Base-by-base conservation (phyloP, 64 coral and sea anemone genomes). In the Stichodactyla helianthus region DNA sequence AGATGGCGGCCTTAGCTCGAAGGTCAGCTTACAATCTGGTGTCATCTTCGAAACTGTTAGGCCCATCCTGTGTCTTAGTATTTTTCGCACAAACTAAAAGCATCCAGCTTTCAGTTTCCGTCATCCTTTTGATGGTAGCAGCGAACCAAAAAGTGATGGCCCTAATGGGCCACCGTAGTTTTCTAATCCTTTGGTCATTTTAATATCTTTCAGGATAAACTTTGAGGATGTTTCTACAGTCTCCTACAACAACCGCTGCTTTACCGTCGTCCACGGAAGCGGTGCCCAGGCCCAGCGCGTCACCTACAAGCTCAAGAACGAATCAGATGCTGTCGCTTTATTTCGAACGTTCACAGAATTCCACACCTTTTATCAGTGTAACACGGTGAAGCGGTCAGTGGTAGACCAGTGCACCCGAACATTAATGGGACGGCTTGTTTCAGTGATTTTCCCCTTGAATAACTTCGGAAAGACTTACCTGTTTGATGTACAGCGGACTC, bases 361-460 rank as follows among this genome's bases (percentile, higher is more conserved):
- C 88, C 97, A 99, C 93, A 99, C 97, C 4, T 99, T 99, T 83
- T 99, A 92, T 63, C 93, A 99, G 77, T 99, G 97, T 19, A 99
- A 92, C 78, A 95, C 90, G 0, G 97, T 99, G 55, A 99, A 99
- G 55, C 90, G 93, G 53, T 99, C 97, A 28, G 97, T 99, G 23
- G 89, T 99, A 50, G 97, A 99, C 71, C 97, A 99, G 82, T 95
- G 87, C 80, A 99, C 97, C 13, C 87, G 93, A 79, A 99, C 97
- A 65, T 78, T 94, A 15, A 58, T 94, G 5, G 97, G 97, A 0
- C 90, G 93, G 19, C 77, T 99, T 26, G 82, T 95, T 2, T 92
- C 97, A 28, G 79, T 95, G 12, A 59, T 99, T 64, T 53, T 90
- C 9, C 97, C 97, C 6, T 85, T 67, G 50, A 95, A 86, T 70